phyloP scores from a whole-genome alignment of 2,888 invertebrate genomes.

The Camponotus fellah region DNA sequence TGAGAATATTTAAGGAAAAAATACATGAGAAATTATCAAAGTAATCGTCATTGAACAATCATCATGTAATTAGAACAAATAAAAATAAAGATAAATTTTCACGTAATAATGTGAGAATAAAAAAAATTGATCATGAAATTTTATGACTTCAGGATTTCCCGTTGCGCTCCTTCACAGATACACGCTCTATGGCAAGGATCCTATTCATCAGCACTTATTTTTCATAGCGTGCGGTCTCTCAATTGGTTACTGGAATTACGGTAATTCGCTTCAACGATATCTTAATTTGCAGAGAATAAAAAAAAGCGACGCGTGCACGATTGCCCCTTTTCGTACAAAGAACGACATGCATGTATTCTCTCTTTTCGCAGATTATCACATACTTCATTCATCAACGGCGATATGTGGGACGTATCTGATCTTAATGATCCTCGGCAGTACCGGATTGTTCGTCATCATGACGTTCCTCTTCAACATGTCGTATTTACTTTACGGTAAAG shows the following conservation, averaged over 20 bases:
- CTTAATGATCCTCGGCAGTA: conserved; percentile 89
- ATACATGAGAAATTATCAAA: neutral
- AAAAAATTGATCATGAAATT: neutral
- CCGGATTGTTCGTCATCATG: conserved; percentile 89
- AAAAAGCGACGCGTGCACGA: neutral
- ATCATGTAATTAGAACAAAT: no score
- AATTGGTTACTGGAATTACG: conserved; percentile 95
- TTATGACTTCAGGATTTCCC: conserved; percentile 90
- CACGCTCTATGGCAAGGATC: conserved; percentile 87
- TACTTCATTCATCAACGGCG: conserved; percentile 92
- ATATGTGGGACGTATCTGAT: conserved; percentile 91
- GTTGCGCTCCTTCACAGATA: conserved; percentile 90
- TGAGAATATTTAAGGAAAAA: neutral
- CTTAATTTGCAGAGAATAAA: neutral
- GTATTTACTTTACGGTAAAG: conserved; percentile 90
- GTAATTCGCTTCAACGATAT: conserved; percentile 85
- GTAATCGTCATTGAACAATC: neutral
- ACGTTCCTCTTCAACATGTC: conserved; percentile 94
- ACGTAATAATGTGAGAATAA: conserved; percentile 31
- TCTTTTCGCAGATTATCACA: conserved; percentile 87
- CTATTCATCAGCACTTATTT: conserved; percentile 90
- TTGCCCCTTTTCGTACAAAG: neutral
- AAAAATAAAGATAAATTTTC: no score
- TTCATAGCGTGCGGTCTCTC: conserved; percentile 91
- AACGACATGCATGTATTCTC: conserved; percentile 12